Percentiles rank a stretch among this genome's conserved stretches.
Evolutionary conservation across 1,140 invertebrate genomes (phyloP).

Genomic region (Leptinotarsa defecta): DNA sequence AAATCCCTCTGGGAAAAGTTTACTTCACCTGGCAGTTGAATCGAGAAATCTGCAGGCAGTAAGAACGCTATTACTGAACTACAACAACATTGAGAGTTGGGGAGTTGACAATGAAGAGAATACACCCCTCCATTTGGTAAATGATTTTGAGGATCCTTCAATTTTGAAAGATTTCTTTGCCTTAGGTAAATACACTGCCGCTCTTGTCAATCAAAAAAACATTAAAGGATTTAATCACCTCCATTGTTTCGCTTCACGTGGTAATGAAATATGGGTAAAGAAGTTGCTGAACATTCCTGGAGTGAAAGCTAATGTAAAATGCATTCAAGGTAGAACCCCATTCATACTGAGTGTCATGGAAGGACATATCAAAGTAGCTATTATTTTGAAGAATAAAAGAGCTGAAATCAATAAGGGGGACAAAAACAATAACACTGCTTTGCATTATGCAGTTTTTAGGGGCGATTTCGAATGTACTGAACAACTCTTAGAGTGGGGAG

Average conservation of each 20-base stretch:
- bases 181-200: neutral
- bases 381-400: neutral
- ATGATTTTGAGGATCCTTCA: neutral
- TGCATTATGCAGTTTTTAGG: neutral
- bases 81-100: neutral
- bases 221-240: neutral
- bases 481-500: neutral
- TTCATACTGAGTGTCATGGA: neutral
- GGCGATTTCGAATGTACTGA: neutral
- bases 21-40: slow-evolving; percentile 15
- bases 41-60: neutral
- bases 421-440: neutral
- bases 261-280: neutral
- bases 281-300: neutral
- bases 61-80: neutral
- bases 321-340: neutral
- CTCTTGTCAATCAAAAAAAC: neutral
- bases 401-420: neutral
- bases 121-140: slow-evolving; percentile 2
- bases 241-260: neutral
- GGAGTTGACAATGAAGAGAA: slow-evolving; percentile 15
- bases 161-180: neutral
- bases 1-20: slow-evolving; percentile 1
- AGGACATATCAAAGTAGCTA: neutral
- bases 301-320: neutral